phyloP scores from a whole-genome alignment of 2,797 vertebrate species.

The Heteromormyrus szaboi region DNA sequence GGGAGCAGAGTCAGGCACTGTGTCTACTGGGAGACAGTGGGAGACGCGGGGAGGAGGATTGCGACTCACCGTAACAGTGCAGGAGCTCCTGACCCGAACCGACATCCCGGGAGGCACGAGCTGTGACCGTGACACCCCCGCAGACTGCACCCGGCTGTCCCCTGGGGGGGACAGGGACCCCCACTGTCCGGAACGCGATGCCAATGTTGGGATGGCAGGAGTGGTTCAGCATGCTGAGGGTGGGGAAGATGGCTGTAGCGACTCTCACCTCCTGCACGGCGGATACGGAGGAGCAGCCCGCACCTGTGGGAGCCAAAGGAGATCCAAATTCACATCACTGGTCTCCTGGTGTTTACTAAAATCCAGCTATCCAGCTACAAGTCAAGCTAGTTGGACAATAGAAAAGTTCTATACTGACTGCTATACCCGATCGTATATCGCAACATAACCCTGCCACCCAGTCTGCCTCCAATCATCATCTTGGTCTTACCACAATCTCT shows the following conservation, averaged over 20 bases:
- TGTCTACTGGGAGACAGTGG: neutral
- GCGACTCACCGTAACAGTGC: slow-evolving; percentile 84
- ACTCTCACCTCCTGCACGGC: slow-evolving; percentile 67
- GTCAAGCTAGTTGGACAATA: neutral
- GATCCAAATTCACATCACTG: neutral
- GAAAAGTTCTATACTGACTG: neutral
- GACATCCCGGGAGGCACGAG: slow-evolving; percentile 69
- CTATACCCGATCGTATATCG: neutral
- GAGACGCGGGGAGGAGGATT: neutral
- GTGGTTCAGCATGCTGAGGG: slow-evolving; percentile 89
- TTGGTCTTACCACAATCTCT: slow-evolving; percentile 64
- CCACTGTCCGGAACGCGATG: slow-evolving; percentile 62
- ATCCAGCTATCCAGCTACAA: neutral
- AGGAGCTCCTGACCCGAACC: slow-evolving; percentile 75
- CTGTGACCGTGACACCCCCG: slow-evolving; percentile 46
- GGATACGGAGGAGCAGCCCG: slow-evolving; percentile 52
- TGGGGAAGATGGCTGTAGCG: slow-evolving; percentile 81
- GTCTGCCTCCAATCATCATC: neutral
- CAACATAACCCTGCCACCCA: neutral
- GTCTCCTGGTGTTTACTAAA: neutral
- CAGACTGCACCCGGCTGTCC: neutral
- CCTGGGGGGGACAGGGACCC: neutral
- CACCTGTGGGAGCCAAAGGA: slow-evolving; percentile 47
- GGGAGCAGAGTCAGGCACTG: slow-evolving; percentile 32
- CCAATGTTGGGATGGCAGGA: slow-evolving; percentile 87